A percentile compares a stretch with the other conserved stretches of the same genome.
Evolutionary conservation across 2,797 vertebrate species (phyloP).

Genomic region (Trematomus bernacchii): DNA sequence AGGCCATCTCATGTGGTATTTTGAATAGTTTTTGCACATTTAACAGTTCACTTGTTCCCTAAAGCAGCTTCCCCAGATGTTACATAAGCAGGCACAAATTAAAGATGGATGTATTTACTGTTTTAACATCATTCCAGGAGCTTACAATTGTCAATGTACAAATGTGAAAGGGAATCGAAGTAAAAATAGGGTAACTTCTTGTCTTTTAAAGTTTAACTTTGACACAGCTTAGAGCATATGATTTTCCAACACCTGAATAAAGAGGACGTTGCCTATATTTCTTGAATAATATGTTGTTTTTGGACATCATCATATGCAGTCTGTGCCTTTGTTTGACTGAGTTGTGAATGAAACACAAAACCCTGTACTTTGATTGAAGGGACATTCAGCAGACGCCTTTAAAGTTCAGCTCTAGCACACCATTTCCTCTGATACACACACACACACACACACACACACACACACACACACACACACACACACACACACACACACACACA

Average conservation of each 20-base stretch:
- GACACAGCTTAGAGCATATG: not conserved
- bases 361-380: conserved; percentile 47
- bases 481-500: too few relatives aligned
- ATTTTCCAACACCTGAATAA: not conserved
- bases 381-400: conserved; percentile 56
- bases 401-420: conserved; percentile 50
- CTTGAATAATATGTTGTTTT: not conserved
- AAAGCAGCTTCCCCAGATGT: not conserved
- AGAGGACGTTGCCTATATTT: not conserved
- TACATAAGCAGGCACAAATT: not conserved
- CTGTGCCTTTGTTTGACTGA: not conserved
- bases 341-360: conserved; percentile 18
- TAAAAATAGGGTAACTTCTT: not conserved
- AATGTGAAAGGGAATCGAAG: not conserved
- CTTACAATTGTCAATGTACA: not conserved
- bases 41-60: not conserved
- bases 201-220: not conserved
- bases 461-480: too few relatives aligned
- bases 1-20: not conserved
- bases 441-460: too few relatives aligned
- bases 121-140: not conserved
- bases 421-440: conserved; percentile 15
- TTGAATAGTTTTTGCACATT: not conserved
- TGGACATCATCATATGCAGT: conserved; percentile 2
- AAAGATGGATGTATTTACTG: not conserved